Evolutionary conservation across 2,797 vertebrate species (phyloP).

Genomic region (Rhincodon typus): DNA sequence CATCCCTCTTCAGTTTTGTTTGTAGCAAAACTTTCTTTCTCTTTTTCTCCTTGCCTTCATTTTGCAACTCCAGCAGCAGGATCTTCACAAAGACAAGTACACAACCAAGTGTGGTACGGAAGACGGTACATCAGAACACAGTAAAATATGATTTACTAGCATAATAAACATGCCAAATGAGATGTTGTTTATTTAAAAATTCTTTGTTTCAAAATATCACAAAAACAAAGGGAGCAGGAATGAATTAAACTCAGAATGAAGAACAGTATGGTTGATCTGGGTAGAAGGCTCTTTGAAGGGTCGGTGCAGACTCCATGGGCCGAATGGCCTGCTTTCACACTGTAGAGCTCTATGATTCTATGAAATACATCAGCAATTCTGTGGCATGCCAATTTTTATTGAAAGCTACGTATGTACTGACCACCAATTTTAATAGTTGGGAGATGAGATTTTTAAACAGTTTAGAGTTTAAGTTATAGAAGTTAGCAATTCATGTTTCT

Average conservation of each 20-base stretch:
- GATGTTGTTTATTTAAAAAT: not conserved
- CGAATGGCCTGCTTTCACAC: no score
- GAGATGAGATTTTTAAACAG: no score
- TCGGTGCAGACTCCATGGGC: no score
- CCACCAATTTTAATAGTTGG: not conserved
- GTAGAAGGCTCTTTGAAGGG: no score
- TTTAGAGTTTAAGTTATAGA: no score
- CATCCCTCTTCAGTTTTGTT: constrained; percentile 74
- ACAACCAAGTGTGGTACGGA: not conserved
- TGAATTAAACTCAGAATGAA: not conserved
- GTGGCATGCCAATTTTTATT: not conserved
- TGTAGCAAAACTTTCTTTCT: constrained; percentile 84
- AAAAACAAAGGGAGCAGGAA: not conserved
- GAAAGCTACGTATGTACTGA: not conserved
- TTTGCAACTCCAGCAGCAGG: constrained; percentile 86
- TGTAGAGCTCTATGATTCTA: not conserved
- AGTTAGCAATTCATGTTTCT: no score
- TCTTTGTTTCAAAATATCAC: not conserved
- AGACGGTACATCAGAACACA: not conserved
- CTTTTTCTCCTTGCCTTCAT: constrained; percentile 95
- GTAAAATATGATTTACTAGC: not conserved
- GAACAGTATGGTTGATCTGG: not conserved
- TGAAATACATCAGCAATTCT: not conserved
- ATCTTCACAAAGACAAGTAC: constrained; percentile 60
- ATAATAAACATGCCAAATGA: not conserved